Base-by-base conservation (phyloP, 2,113 vertebrate species). In the Mesocricetus auratus region DNA sequence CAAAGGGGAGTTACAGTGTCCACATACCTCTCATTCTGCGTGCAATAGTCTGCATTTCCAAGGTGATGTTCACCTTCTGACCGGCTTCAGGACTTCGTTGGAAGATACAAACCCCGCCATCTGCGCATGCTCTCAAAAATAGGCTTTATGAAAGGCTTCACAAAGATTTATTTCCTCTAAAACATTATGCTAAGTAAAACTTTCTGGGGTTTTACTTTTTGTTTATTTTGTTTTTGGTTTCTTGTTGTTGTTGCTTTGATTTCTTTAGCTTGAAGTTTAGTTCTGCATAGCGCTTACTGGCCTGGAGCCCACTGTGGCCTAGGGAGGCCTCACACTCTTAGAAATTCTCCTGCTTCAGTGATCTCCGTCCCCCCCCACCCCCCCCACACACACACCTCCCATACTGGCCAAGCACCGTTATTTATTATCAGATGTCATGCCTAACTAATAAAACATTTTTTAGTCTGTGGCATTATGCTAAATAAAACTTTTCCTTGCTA, bases 1-100 rank as follows among this genome's bases (percentile, higher is more conserved):
- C 96, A 93, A 97, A 69, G 90, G 97, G 97, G 98, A 98, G 98
- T 98, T 98, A 95, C 95, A 98, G 91, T 97, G 96, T 98, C 98
- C 97, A 98, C 96, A 91, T 89, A 89, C 97, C 94, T 96, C 86
- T 96, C 82, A 81, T 90, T 73, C 62, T 0, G 29, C 31, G 42
- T 56, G 91, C 39, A 79, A 90, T 2, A 56, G 24, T 60, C 74
- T 91, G 79, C 86, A 78, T 50, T 94, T 93, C 77, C 90, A 94
- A n/a, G 62, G 31, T n/a, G 69, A 10, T 9, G 6, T 26, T 79
- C 94, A 75, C 24, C 29, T 68, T 89, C 58, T 58, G 31, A 47
- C 39, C 71, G 45, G 62, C 58, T 75, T 73, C 45, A 73, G 64
- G 22, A 4, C 66, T 69, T 83, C 12, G 0, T 4, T 68, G 62